Conservation (phyloP, 2,797 vertebrate species). For the Crossoptilon crossoptilon region DNA sequence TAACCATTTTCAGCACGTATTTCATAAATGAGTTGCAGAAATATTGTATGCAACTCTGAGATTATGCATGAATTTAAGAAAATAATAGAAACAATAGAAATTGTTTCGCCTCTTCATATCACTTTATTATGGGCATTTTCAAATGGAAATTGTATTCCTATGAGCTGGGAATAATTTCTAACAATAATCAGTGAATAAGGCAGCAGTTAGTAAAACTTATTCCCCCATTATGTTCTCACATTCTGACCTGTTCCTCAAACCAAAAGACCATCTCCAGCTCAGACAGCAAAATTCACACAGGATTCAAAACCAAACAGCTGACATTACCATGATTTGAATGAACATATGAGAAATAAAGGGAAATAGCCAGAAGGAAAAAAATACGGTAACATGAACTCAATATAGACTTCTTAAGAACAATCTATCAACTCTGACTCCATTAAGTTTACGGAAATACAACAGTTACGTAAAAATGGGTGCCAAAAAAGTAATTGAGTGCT, state of each 20-base stretch:
- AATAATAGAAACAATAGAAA: not conserved
- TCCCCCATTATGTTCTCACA: conserved; percentile 27
- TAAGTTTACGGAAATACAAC: not conserved
- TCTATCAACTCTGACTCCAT: not conserved
- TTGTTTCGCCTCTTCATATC: not conserved
- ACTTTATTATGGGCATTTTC: conserved; percentile 33
- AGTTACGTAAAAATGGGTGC: not conserved
- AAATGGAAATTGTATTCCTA: conserved; percentile 36
- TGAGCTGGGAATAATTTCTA: conserved; percentile 41
- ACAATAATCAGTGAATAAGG: conserved; percentile 25
- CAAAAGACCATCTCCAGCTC: not conserved
- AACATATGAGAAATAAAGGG: not conserved
- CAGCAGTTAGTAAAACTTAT: conserved; percentile 35
- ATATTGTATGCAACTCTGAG: not conserved
- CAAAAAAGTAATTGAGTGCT: not conserved
- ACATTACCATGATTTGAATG: not conserved
- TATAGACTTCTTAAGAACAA: not conserved
- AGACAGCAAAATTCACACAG: conserved; percentile 1
- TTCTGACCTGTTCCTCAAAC: conserved; percentile 14
- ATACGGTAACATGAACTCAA: not conserved
- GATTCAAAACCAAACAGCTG: not conserved
- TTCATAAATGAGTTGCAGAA: conserved; percentile 11
- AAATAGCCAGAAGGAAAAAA: not conserved
- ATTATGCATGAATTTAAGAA: not conserved
- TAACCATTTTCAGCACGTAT: not conserved